These are phyloP conservation scores for Coptodon bakossiorum DNA, from an alignment of 2,113 vertebrate species.

Conservation along the genomic window DNA sequence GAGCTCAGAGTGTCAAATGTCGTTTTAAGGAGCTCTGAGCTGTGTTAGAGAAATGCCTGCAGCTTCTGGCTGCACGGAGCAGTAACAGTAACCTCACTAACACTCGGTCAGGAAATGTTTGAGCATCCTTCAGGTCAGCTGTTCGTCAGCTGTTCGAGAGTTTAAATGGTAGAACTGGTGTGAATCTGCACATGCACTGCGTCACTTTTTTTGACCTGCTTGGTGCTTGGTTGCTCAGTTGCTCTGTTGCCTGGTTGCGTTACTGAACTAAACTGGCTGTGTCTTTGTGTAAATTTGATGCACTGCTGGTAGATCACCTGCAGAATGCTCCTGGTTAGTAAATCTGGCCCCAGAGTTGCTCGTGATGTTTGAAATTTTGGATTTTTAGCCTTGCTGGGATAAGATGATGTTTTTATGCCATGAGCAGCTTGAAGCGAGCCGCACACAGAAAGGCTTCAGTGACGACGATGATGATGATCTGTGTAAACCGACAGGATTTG, in stretches of 20 bases:
- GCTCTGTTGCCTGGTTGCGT: background rate
- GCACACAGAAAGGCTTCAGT: background rate
- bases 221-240: background rate
- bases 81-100: background rate
- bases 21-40: background rate
- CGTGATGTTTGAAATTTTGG: background rate
- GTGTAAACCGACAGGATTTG: background rate
- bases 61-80: background rate
- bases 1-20: background rate
- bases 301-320: background rate
- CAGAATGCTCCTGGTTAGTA: background rate
- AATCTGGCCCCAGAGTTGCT: background rate
- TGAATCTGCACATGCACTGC: background rate
- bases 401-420: background rate
- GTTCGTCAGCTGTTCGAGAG: accelerated
- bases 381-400: background rate
- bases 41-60: background rate
- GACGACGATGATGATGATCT: background rate
- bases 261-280: background rate
- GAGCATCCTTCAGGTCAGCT: background rate
- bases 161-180: background rate
- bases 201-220: background rate
- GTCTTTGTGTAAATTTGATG: background rate
- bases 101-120: background rate
- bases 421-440: background rate